Base-by-base conservation (phyloP, 2,797 vertebrate genomes). In the Sebastes trivittatus region DNA sequence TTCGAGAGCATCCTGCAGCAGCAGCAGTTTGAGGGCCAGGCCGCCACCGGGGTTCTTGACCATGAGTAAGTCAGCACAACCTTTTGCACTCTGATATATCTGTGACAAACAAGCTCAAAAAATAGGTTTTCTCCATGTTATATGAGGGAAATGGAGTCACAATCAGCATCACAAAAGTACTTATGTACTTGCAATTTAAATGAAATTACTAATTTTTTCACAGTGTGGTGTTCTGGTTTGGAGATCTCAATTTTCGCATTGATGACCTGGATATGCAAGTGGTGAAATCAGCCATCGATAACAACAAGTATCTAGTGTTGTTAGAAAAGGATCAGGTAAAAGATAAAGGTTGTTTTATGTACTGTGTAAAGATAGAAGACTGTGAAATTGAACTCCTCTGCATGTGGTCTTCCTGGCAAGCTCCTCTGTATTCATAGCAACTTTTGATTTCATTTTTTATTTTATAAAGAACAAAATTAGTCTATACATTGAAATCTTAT, bases 191-290 rank as follows among this genome's bases (percentile, higher is more conserved):
- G 2, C 4, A 23, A 13, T 70, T 46, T 73, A 55, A 1, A 60
- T 61, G 6, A 52, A 63, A 14, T 49, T 0, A 8, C 13, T 78
- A 0, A 10, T 34, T 55, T 83, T 20, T 46, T 82, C 82, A 52
- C 89, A 99, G 98, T 90, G 94, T 99, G 1, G 97, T 99, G 65
- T 99, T 99, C 94, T 99, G 98, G 98, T 98, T 99, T 61, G 98
- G 98, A 30, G 98, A 99, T 90, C 96, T 99, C 73, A 99, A 99
- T 92, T 99, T 99, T 87, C 98, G 98, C 54, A 99, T 99, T 0
- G 96, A 98, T 72, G 97, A 97, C 83, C 94, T 98, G 3, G 98
- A 99, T 20, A 97, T 97, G 82, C 97, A 97, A 78, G 97, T 96
- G 62, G 97, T 99, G 70, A 99, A 99, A 91, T 95, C 96, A 0